Base-by-base conservation (phyloP, 2,888 invertebrate species). In the Chironomus riparius region DNA sequence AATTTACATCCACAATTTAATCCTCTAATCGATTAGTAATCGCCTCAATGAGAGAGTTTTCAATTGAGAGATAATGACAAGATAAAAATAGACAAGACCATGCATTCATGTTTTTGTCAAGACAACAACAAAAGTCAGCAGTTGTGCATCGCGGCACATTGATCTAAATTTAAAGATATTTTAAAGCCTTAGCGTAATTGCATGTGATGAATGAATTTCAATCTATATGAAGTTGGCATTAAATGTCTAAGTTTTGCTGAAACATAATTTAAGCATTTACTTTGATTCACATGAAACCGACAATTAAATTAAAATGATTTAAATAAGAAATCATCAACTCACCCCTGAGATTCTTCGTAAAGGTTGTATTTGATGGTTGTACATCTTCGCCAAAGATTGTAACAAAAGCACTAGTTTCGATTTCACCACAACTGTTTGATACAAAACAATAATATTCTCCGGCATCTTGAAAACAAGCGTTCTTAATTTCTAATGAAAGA, bases 391-490 rank as follows among this genome's bases (percentile, higher is more conserved):
- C 24, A 7, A 62, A 83, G 78, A 84, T 81, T 77, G 82, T 83
- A 78, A 84, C 82, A 78, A 81, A 81, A 78, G 83, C 83, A 79
- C 81, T 82, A 56, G 84, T 83, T 80, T 83, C 83, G 77, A 82
- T 81, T 80, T 83, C 82, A 78, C 84, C 84, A 79, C 82, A 82
- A 73, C 79, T 68, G 24, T 74, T 74, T 6, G 74, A 74, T 24
- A 74, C 89, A 10, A 87, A 82, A 80, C 91, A 92, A 0, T 87
- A 85, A 80, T 91, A 92, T 80, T 90, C 88, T 15, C 89, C 91
- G 2, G 87, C 86, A 81, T 91, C 91, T 61, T 85, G 82, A 2
- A 87, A 88, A 79, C 83, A 86, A 77, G 87, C 89, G 77, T 88
- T 89, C 47, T 87, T 81, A 79, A 87, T 85, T 79, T 88, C 85